phyloP scores from a whole-genome alignment of 2,113 vertebrate species.

The Salvelinus fontinalis region DNA sequence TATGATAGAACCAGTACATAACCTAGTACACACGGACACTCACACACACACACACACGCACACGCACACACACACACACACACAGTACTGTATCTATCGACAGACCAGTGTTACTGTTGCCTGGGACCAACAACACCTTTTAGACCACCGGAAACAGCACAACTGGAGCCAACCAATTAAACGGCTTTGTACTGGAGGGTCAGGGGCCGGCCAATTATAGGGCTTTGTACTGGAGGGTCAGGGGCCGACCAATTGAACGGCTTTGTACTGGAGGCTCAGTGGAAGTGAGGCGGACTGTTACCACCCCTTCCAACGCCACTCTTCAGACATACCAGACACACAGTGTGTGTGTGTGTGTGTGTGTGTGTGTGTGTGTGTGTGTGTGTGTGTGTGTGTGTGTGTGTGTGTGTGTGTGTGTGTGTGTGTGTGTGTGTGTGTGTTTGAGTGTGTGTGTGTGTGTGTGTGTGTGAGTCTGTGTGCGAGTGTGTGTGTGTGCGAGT shows the following conservation, averaged over 20 bases:
- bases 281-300: neutral
- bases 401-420: too few species aligned
- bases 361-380: too few species aligned
- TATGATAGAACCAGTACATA: neutral
- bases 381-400: too few species aligned
- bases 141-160: neutral
- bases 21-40: neutral
- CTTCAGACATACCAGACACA: neutral
- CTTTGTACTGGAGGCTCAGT: too few species aligned
- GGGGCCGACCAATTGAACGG: too few species aligned
- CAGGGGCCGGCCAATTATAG: neutral
- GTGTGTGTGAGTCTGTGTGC: too few species aligned
- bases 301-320: neutral
- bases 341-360: neutral
- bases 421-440: too few species aligned
- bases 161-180: neutral
- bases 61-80: too few species aligned
- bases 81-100: neutral
- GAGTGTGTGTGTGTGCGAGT: too few species aligned
- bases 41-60: too few species aligned
- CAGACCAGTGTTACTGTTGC: neutral
- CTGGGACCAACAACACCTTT: neutral
- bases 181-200: neutral
- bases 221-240: neutral
- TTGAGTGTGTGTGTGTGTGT: too few species aligned